Base-by-base conservation (phyloP, 2,888 invertebrate species). In the Caenorhabditis parvicauda region DNA sequence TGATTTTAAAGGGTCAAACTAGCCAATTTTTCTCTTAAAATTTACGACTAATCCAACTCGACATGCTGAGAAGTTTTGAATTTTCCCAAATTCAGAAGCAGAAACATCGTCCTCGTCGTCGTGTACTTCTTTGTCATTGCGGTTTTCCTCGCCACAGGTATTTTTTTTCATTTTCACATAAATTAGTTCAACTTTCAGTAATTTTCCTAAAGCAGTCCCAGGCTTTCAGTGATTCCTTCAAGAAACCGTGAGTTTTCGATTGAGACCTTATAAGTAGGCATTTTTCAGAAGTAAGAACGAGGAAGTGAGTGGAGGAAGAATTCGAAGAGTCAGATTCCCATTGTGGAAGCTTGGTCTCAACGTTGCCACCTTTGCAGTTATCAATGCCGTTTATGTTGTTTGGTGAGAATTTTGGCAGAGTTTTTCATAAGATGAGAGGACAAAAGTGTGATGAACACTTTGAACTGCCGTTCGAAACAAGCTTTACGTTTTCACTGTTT, bases 301-400 rank as follows among this genome's bases (percentile, higher is more conserved):
- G n/a, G 63, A 63, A 37, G 58, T 48, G 1, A 57, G 57, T 19
- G 54, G 54, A 9, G 63, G 63, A 2, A 27, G 63, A 7, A 63
- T 63, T 35, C 58, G 63, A 43, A 52, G 56, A 56, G 64, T 67
- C 6, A 59, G 78, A 7, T 78, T 78, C 49, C 78, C 78, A 0
- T 45, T 78, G 14, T 78, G 78, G 78, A 78, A 78, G 47, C 52
- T 78, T 46, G 74, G 73, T 0, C 44, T 78, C 43, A 76, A 78
- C 49, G 76, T 78, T 9, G 68, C 63, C 43, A 78, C 78, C 12
- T 78, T 78, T 54, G 76, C 78, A 5, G 60, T 67, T 19, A 60
- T 78, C 45, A 68, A 79, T 49, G 54, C 71, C 24, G 74, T 75
- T 46, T 78, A 78, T 50, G 75, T 71, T 7, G 64, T 75, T 44